Percentiles rank a stretch among this genome's conserved stretches.
These are phyloP conservation scores for Brachionus angularis DNA, from an alignment of 1,140 invertebrate species.

Conservation along the genomic window DNA sequence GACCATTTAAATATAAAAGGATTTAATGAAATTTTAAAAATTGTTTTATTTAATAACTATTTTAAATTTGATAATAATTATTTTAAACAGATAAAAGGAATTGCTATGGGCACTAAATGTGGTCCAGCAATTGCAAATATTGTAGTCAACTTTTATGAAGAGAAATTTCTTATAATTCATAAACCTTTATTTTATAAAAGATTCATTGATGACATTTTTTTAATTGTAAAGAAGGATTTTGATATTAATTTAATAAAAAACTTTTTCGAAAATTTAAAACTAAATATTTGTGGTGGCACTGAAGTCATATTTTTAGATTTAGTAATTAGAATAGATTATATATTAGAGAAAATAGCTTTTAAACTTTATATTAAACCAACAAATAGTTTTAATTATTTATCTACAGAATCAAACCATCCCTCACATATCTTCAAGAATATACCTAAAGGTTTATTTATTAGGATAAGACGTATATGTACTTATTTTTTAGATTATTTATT, in stretches of 20 bases:
- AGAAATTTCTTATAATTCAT: neutral
- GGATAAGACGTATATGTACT: neutral
- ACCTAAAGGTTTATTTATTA: neutral
- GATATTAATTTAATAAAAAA: neutral
- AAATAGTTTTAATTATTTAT: neutral
- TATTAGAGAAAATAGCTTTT: no score
- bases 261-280: neutral
- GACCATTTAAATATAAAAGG: neutral
- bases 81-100: slow-evolving; percentile 10
- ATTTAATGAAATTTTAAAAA: neutral
- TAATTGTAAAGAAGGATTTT: neutral
- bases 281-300: neutral
- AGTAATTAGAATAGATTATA: neutral
- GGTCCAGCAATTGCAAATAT: slow-evolving; percentile 8
- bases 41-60: neutral
- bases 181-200: slow-evolving; percentile 24
- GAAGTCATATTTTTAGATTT: neutral
- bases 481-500: neutral
- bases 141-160: neutral
- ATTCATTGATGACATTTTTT: neutral
- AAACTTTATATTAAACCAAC: no score
- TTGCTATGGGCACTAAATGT: slow-evolving; percentile 7
- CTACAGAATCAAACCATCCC: neutral
- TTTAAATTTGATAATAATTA: neutral
- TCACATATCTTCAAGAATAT: neutral